Evolutionary conservation across 2,888 invertebrate genomes (phyloP).

Genomic region (Phanerotoma sp.): DNA sequence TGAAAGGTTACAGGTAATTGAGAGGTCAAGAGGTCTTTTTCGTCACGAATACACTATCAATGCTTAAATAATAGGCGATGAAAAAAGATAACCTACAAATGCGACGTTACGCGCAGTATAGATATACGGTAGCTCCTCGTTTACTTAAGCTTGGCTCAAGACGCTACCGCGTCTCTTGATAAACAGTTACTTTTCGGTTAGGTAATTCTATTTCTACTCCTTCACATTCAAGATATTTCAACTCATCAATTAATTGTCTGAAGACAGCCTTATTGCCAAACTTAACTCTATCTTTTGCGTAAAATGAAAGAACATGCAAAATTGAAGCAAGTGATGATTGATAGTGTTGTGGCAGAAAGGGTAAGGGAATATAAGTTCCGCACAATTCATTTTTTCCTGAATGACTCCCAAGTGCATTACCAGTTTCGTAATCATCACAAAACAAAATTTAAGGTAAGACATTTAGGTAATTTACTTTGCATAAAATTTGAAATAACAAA

Average conservation of each 20-base stretch:
- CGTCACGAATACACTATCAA: too few species aligned
- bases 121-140: too few species aligned
- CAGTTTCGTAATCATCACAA: constrained; percentile 29
- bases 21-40: too few species aligned
- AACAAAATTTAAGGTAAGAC: constrained; percentile 25
- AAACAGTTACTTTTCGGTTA: constrained; percentile 11
- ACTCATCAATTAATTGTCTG: constrained; percentile 24
- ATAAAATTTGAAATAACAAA: constrained; percentile 24
- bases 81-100: too few species aligned
- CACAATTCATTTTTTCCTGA: constrained; percentile 25
- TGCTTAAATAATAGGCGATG: too few species aligned
- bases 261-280: constrained; percentile 23
- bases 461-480: constrained; percentile 24
- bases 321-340: constrained; percentile 22
- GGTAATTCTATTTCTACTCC: constrained; percentile 22
- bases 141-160: too few species aligned
- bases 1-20: too few species aligned
- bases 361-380: constrained; percentile 22
- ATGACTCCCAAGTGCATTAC: constrained; percentile 27
- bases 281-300: constrained; percentile 19
- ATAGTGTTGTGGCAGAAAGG: constrained; percentile 24
- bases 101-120: too few species aligned
- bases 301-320: constrained; percentile 23
- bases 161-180: too few species aligned
- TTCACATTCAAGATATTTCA: constrained; percentile 17